phyloP scores from a whole-genome alignment of 2,113 vertebrate species.

The Terrapene triunguis region DNA sequence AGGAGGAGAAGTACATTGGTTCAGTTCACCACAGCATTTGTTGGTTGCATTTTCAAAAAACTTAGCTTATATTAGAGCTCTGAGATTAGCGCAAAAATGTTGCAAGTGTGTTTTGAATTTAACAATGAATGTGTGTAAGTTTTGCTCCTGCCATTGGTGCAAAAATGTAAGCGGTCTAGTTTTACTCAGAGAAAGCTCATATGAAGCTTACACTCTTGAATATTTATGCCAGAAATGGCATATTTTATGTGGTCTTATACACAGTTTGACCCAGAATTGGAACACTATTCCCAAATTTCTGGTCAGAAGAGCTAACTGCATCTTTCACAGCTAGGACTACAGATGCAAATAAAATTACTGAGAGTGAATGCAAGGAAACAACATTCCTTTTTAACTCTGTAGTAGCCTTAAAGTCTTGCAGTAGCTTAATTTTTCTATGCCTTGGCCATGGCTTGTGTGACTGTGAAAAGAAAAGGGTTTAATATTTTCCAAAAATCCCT shows the following conservation, averaged over 20 bases:
- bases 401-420: not conserved
- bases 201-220: not conserved
- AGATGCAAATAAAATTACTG: not conserved
- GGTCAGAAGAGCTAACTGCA: not conserved
- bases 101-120: not conserved
- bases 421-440: not conserved
- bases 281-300: not conserved
- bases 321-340: not conserved
- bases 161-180: not conserved
- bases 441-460: not conserved
- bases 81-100: not conserved
- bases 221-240: not conserved
- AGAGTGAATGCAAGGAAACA: not conserved
- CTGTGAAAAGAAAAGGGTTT: not conserved
- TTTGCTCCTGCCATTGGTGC: not conserved
- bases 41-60: not conserved
- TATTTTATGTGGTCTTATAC: not conserved
- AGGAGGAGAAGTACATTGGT: not conserved
- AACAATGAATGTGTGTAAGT: not conserved
- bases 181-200: not conserved
- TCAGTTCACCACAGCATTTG: not conserved
- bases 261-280: not conserved
- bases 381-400: not conserved
- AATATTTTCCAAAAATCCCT: not conserved
- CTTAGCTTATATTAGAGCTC: not conserved